These are phyloP conservation scores for Pagetopsis macropterus DNA, from an alignment of 2,797 vertebrate genomes.

Conservation along the genomic window DNA sequence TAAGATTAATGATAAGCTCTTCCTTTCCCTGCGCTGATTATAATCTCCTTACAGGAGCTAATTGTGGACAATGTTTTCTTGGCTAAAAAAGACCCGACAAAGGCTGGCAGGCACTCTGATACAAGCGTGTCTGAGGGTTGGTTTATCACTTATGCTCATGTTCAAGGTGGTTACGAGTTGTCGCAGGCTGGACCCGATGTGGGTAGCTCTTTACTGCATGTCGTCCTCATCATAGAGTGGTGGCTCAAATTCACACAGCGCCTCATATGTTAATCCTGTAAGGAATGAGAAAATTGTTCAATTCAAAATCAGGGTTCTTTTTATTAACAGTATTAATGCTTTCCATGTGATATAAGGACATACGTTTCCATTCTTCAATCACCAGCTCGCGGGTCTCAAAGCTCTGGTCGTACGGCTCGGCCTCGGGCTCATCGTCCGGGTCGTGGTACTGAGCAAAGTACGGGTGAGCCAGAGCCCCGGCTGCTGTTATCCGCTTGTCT, in stretches of 20 bases:
- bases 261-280: constrained; percentile 94
- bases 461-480: constrained; percentile 91
- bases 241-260: constrained; percentile 91
- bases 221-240: constrained; percentile 91
- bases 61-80: constrained; percentile 36
- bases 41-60: constrained; percentile 42
- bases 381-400: constrained; percentile 96
- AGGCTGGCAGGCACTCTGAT: constrained; percentile 46
- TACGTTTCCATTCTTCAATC: constrained; percentile 99
- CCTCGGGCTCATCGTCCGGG: constrained; percentile 96
- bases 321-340: neutral
- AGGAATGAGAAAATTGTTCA: constrained; percentile 11
- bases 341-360: constrained; percentile 46
- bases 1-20: constrained; percentile 52
- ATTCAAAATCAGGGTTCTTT: neutral
- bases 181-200: constrained; percentile 28
- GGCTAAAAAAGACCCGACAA: constrained; percentile 42
- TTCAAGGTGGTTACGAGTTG: constrained; percentile 30
- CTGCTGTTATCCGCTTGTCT: constrained; percentile 94
- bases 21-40: constrained; percentile 43
- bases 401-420: constrained; percentile 96
- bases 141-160: constrained; percentile 52
- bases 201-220: constrained; percentile 88
- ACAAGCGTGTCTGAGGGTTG: constrained; percentile 43
- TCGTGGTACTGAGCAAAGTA: constrained; percentile 98